These are phyloP conservation scores for Rhagoletis pomonella DNA, from an alignment of 1,140 invertebrate species.

Conservation along the genomic window DNA sequence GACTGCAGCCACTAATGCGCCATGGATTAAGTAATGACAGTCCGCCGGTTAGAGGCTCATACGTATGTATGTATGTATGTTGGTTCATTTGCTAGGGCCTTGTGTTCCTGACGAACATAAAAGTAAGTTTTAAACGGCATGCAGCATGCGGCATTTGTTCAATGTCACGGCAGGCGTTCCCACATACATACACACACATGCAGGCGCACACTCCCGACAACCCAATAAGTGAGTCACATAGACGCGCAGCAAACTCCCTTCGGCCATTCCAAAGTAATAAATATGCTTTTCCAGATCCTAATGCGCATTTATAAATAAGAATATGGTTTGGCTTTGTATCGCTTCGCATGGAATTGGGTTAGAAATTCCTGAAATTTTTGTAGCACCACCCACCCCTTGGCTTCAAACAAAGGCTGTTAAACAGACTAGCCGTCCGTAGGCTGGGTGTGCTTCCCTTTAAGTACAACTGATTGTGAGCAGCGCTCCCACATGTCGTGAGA, in stretches of 20 bases:
- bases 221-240: too few relatives aligned
- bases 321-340: too few relatives aligned
- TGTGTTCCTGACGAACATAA: neutral
- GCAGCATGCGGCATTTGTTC: slow-evolving; percentile 25
- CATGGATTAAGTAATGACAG: slow-evolving; percentile 20
- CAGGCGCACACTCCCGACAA: too few relatives aligned
- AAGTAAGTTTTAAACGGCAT: neutral
- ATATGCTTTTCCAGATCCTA: slow-evolving; percentile 9
- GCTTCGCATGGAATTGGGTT: slow-evolving; percentile 20
- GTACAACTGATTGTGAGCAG: neutral
- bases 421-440: neutral
- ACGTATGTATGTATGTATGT: neutral
- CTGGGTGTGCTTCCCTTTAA: neutral
- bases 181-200: slow-evolving; percentile 1
- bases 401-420: neutral
- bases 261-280: neutral
- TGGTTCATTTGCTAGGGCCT: too few relatives aligned
- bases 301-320: neutral
- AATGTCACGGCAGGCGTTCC: slow-evolving; percentile 34
- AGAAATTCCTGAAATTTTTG: slow-evolving; percentile 35
- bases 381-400: neutral
- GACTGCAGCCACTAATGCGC: neutral
- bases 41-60: neutral
- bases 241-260: neutral
- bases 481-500: slow-evolving; percentile 42